Evolutionary conservation across 2,113 vertebrate genomes (phyloP).

Genomic region (Gobius niger): DNA sequence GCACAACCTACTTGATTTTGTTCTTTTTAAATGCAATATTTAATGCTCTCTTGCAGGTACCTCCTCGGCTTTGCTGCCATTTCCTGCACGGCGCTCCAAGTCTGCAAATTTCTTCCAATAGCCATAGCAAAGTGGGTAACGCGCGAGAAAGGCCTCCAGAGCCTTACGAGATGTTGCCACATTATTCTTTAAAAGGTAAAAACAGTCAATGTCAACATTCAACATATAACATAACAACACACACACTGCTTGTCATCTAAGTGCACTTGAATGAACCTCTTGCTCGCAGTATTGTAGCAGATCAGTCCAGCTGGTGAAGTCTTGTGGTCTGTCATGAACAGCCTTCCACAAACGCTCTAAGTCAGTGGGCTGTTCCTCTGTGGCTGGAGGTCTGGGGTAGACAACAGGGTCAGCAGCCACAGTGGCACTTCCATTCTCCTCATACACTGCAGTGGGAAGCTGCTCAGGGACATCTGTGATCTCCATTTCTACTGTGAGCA

Average conservation of each 20-base stretch:
- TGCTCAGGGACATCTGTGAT: slow-evolving; percentile 26
- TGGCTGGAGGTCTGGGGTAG: slow-evolving; percentile 35
- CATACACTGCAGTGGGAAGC: slow-evolving; percentile 34
- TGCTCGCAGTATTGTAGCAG: slow-evolving; percentile 85
- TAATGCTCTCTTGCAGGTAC: slow-evolving; percentile 53
- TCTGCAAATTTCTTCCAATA: slow-evolving; percentile 90
- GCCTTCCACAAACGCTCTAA: slow-evolving; percentile 80
- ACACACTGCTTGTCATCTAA: neutral
- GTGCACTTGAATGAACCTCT: slow-evolving; percentile 68
- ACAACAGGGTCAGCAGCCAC: slow-evolving; percentile 11
- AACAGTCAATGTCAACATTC: neutral
- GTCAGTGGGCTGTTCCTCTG: slow-evolving; percentile 72
- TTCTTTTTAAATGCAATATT: no score
- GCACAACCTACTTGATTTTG: neutral
- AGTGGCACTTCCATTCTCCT: slow-evolving; percentile 38
- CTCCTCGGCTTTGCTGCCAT: slow-evolving; percentile 75
- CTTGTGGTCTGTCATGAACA: slow-evolving; percentile 74
- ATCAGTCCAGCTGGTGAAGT: slow-evolving; percentile 83
- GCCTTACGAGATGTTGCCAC: slow-evolving; percentile 73
- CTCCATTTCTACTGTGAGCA: slow-evolving; percentile 51
- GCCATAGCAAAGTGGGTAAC: slow-evolving; percentile 85
- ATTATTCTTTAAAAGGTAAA: slow-evolving; percentile 69
- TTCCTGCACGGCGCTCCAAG: slow-evolving; percentile 77
- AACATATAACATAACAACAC: neutral
- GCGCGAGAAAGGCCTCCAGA: slow-evolving; percentile 78